Evolutionary conservation across 2,888 invertebrate species (phyloP), one percentile per base, ranked within the genome.

Genomic region (Aethes cnicana): DNA sequence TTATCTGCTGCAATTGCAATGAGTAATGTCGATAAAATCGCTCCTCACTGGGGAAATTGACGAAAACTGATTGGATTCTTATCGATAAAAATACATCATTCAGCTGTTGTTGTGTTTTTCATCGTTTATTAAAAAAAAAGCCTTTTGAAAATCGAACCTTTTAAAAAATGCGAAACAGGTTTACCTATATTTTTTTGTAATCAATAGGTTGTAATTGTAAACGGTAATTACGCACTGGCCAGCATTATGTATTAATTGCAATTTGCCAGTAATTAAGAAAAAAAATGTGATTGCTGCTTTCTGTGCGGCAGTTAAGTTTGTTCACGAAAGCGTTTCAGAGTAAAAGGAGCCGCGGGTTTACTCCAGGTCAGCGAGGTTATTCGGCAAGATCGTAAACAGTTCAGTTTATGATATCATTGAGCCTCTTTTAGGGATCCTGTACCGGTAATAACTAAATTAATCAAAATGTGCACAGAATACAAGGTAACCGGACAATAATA

Each of bases 331-430:
- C 50, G 50, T 50, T 9, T 4, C 21, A 55, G n/a, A n/a, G n/a
- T 47, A 57, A 62, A 59, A 61, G 58, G 57, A 63, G 49, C 41
- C 49, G 47, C 52, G 65, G 65, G 72, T 72, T 72, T 68, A 57
- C 32, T 49, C 53, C 68, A 72, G 72, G 72, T 71, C 69, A 63
- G 67, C 64, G 63, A 59, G 69, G 73, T 69, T 68, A 66, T 54
- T 62, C 63, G 12, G 25, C 20, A 33, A 33, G 14, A 9, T 12
- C n/a, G 8, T 30, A 14, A 7, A 7, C 12, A 8, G 14, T 8
- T 14, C 2, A 30, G 3, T 14, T 8, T 30, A 14, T 14, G 7
- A 14, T 12, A 12, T 4, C 6, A 8, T 23, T n/a, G n/a, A n/a
- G n/a, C n/a, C n/a, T n/a, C n/a, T n/a, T n/a, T n/a, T n/a, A n/a